Evolutionary conservation across 2,113 vertebrate species (phyloP).

Genomic region (Mohoua ochrocephala): DNA sequence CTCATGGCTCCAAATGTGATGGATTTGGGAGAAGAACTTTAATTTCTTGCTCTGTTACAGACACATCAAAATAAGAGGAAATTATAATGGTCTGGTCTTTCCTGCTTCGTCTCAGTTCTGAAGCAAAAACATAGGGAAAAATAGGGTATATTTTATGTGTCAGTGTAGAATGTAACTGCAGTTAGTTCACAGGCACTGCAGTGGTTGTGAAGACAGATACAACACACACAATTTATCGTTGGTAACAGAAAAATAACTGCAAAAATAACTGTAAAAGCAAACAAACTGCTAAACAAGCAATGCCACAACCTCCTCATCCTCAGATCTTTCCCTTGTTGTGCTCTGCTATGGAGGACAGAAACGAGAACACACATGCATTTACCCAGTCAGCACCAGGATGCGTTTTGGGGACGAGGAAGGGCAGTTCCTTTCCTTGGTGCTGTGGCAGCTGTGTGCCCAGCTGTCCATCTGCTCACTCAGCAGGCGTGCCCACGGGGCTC

Average conservation of each 20-base stretch:
- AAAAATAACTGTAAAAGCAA: not conserved
- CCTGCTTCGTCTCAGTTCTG: not conserved
- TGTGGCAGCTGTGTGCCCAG: not conserved
- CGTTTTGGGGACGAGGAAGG: not conserved
- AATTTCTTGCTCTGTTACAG: not conserved
- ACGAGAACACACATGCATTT: not conserved
- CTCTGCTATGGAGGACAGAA: not conserved
- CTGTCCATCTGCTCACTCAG: not conserved
- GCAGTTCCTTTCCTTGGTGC: not conserved
- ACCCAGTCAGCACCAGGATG: not conserved
- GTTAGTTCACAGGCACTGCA: not conserved
- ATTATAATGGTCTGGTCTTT: not conserved
- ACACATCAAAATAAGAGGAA: not conserved
- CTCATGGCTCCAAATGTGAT: not conserved
- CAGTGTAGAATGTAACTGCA: not conserved
- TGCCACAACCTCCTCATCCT: not conserved
- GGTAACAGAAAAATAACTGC: not conserved
- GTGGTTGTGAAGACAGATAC: not conserved
- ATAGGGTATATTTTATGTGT: not conserved
- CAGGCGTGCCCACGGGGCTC: accelerated
- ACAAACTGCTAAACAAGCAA: not conserved
- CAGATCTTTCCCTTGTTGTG: not conserved
- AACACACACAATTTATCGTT: not conserved
- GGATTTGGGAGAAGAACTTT: not conserved
- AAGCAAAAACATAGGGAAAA: not conserved